These are phyloP conservation scores for Anser cygnoides DNA, from an alignment of 2,113 vertebrate genomes.

Conservation along the genomic window DNA sequence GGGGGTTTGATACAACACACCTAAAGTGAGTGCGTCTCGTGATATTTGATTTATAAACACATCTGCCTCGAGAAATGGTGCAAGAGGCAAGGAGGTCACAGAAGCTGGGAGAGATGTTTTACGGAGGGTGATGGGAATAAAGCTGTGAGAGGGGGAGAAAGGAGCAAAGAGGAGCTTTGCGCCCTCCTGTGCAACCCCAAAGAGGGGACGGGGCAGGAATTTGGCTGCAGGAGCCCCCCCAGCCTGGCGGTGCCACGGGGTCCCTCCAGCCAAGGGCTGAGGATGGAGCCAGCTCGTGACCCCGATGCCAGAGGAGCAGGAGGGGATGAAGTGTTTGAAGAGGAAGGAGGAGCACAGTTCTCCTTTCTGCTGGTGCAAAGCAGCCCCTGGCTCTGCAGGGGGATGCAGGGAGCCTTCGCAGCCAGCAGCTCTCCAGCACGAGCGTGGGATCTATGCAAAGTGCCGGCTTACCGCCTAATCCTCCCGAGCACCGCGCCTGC, in stretches of 20 bases:
- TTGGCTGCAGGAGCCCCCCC: background rate
- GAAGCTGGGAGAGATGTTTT: background rate
- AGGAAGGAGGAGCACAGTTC: accelerated
- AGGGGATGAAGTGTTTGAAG: background rate
- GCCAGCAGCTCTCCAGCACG: accelerated
- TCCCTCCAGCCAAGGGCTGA: background rate
- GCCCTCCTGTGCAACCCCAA: background rate
- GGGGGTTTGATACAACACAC: accelerated
- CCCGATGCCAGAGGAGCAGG: background rate
- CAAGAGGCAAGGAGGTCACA: background rate
- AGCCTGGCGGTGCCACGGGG: accelerated
- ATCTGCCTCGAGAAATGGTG: background rate
- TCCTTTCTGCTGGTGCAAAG: background rate
- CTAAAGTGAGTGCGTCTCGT: background rate
- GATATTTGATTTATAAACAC: background rate
- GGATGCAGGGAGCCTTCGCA: accelerated
- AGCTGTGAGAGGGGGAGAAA: background rate
- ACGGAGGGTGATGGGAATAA: background rate
- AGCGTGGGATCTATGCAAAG: background rate
- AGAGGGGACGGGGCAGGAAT: background rate
- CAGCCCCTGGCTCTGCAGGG: background rate
- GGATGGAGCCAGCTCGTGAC: background rate
- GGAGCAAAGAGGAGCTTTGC: background rate
- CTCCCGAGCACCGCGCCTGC: background rate
- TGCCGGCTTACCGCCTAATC: background rate